Conservation (phyloP, 1,140 invertebrate genomes). For the Helicorthomorpha holstii region DNA sequence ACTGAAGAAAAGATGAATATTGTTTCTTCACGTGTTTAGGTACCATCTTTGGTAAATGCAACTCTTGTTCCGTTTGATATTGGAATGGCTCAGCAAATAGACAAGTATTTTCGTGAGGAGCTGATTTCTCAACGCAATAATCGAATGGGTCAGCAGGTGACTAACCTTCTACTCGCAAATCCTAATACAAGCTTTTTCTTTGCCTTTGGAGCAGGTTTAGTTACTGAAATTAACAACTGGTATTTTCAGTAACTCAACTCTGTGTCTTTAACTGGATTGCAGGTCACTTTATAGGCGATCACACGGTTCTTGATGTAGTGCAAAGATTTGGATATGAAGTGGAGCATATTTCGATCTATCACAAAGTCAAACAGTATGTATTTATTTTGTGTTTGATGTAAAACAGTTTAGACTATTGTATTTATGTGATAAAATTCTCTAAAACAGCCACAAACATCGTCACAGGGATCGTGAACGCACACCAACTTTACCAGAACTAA, state of each 20-base stretch:
- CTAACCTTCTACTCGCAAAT: constrained; percentile 26
- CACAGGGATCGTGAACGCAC: not conserved
- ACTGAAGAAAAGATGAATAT: not conserved
- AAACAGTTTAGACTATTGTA: not conserved
- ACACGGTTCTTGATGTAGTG: constrained; percentile 31
- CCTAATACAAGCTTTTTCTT: constrained; percentile 37
- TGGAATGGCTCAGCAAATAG: constrained; percentile 28
- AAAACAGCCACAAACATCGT: not conserved
- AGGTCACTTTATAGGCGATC: constrained; percentile 35
- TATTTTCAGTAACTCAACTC: not conserved
- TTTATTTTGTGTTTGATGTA: not conserved
- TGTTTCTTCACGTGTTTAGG: constrained; percentile 2
- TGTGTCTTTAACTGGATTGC: constrained; percentile 4
- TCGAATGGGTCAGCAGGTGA: constrained; percentile 31
- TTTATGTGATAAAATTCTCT: not conserved
- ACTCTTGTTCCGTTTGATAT: constrained; percentile 16
- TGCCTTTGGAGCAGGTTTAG: constrained; percentile 34
- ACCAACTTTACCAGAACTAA: constrained; percentile 6
- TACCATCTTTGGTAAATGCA: constrained; percentile 14
- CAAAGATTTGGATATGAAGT: constrained; percentile 23
- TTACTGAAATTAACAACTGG: not conserved
- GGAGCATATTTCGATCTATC: constrained; percentile 22
- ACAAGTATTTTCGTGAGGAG: constrained; percentile 34
- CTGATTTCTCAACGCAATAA: constrained; percentile 34
- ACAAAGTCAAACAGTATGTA: constrained; percentile 9